Conservation (phyloP, 92 coral and sea anemone genomes). For the Hydrozoanthus gracilis region DNA sequence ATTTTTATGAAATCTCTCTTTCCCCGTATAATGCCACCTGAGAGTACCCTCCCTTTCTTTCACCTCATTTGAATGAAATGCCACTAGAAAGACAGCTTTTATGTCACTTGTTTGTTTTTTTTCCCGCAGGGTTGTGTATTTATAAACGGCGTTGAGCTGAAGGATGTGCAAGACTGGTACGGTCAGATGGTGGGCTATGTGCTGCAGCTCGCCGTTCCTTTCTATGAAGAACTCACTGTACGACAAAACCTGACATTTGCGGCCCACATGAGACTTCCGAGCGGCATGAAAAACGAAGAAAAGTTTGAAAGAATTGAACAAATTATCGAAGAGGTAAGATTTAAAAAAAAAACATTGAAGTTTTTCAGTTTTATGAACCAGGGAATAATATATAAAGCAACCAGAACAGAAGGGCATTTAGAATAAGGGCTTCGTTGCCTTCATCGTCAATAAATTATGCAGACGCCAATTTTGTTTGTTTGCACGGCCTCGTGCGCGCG, state of each 20-base stretch:
- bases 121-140: constrained; percentile 62
- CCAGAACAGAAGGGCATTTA: too few relatives aligned
- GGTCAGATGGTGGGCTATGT: constrained; percentile 71
- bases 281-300: constrained; percentile 39
- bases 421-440: too few relatives aligned
- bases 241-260: constrained; percentile 70
- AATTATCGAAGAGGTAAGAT: constrained; percentile 67
- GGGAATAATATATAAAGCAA: neutral
- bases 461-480: too few relatives aligned
- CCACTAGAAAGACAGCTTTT: too few relatives aligned
- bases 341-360: neutral
- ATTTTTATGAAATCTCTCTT: too few relatives aligned
- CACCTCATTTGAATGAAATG: too few relatives aligned
- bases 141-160: constrained; percentile 68
- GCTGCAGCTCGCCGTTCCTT: constrained; percentile 72
- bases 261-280: constrained; percentile 67
- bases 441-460: too few relatives aligned
- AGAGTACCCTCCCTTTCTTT: too few relatives aligned
- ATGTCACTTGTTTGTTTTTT: neutral
- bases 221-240: constrained; percentile 73
- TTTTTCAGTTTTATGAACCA: neutral
- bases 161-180: constrained; percentile 68
- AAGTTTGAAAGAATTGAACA: constrained; percentile 76
- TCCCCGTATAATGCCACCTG: too few relatives aligned
- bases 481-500: too few relatives aligned